These are phyloP conservation scores for Archivesica marissinica DNA, from an alignment of 1,140 invertebrate genomes.

Conservation along the genomic window DNA sequence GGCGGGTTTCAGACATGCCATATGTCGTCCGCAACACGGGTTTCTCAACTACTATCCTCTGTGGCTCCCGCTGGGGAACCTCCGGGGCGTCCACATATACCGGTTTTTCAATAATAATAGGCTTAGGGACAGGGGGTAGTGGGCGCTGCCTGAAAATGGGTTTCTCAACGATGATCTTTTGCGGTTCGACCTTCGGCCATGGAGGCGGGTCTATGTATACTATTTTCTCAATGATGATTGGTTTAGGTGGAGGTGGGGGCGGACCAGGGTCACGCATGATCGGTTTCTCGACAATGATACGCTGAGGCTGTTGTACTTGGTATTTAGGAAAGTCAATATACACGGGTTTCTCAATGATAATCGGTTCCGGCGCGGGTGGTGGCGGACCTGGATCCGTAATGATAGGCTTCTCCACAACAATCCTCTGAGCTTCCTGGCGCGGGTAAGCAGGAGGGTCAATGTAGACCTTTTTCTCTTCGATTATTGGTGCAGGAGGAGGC, in stretches of 20 bases:
- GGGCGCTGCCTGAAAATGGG: constrained; percentile 23
- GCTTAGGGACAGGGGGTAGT: constrained; percentile 14
- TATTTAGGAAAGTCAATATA: constrained; percentile 39
- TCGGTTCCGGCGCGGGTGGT: background rate
- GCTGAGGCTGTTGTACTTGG: constrained; percentile 30
- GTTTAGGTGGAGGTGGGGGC: constrained; percentile 37
- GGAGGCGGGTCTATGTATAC: constrained; percentile 46
- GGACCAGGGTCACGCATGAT: constrained; percentile 38
- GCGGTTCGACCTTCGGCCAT: constrained; percentile 35
- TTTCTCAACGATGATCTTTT: constrained; percentile 49
- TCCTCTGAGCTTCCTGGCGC: background rate
- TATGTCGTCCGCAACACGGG: constrained; percentile 11
- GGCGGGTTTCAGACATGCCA: constrained; percentile 22
- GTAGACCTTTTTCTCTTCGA: constrained; percentile 50
- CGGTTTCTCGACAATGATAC: constrained; percentile 46
- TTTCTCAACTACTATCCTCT: constrained; percentile 38
- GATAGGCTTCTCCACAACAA: constrained; percentile 45
- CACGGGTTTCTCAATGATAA: constrained; percentile 40
- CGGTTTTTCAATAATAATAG: constrained; percentile 47
- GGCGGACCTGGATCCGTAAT: constrained; percentile 34
- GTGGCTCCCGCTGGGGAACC: background rate
- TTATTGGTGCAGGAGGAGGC: constrained; percentile 17
- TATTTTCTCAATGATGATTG: constrained; percentile 49
- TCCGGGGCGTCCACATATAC: constrained; percentile 27
- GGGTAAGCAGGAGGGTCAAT: constrained; percentile 46